Evolutionary conservation across 1,140 invertebrate species (phyloP), one percentile per base, ranked within the genome.

Genomic region (Ostrea denselamellosa): DNA sequence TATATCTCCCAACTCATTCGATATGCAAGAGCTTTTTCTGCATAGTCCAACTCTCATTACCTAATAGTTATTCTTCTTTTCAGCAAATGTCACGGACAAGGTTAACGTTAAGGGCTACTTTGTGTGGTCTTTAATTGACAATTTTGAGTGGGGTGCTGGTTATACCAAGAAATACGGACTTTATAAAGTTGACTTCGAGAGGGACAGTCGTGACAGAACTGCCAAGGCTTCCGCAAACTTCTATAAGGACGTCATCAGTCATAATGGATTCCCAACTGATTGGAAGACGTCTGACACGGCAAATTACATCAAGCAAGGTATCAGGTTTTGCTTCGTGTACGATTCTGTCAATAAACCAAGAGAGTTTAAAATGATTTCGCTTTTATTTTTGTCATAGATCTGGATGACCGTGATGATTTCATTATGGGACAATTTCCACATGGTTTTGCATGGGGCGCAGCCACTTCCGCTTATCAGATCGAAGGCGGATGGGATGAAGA

Each of bases 101-200:
- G 96, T 96, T 56, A 96, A 96, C 44, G 95, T 98, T 0, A 93
- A 95, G 10, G 96, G 95, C 0, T 97, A 97, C 91, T 96, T 96
- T 0, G 94, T 96, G 68, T 98, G 97, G 97, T 96, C 96, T 90
- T 92, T 98, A 0, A 93, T 97, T 88, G 97, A 98, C 89, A 97
- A 97, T 93, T 97, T 97, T 92, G 97, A 98, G 94, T 98, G 97
- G 97, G 92, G 93, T 0, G 91, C 89, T 44, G 95, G 95, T 4
- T 95, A 94, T 89, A 92, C 87, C 7, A 94, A 96, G 88, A 96
- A 96, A 90, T 98, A 97, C 93, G 97, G 97, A 0, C 91, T 98
- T 0, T 96, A 96, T 89, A 95, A 96, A 28, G 96, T 98, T 0
- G 96, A 98, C 92, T 97, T 97, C 92, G 95, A 94, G 0, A 95